Evolutionary conservation across 2,113 vertebrate genomes (phyloP), one percentile per base, ranked within the genome.

Genomic region (Nansenia antarctica): DNA sequence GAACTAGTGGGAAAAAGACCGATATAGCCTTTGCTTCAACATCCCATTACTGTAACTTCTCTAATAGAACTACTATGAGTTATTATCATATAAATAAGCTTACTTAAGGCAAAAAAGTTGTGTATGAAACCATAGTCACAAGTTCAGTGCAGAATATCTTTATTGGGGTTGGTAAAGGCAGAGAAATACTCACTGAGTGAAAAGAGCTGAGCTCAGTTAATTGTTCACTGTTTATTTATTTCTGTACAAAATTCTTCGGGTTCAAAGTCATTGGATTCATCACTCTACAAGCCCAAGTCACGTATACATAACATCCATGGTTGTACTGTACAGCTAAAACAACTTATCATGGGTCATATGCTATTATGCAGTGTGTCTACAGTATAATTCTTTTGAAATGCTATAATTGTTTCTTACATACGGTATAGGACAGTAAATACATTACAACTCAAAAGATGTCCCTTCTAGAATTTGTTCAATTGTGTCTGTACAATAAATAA

Each of bases 401-500:
- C 61, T 74, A 73, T 54, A 70, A 57, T 79, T 49, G 49, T 69
- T 79, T 79, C 62, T 75, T 83, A 87, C 79, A 86, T 85, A 71
- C 52, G 82, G 73, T 76, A 72, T 71, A 80, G 81, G 80, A 87
- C 82, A 84, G 70, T n/a, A 67, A 72, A 82, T 80, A 86, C 81
- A 72, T 85, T 81, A 89, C 84, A 89, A 87, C 86, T 87, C 27
- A 85, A 80, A 82, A 79, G 57, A 84, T 72, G 78, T 85, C 83
- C 77, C 78, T 86, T 85, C 12, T 70, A 77, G 65, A 86, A 85
- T 78, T 83, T 74, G 79, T 80, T 84, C 62, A 72, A 85, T 90
- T 89, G 90, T 88, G 91, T 92, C 91, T 92, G 84, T 92, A 92
- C 90, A 98, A 98, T 98, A 97, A 98, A 98, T 98, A 96, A 95